phyloP scores from a whole-genome alignment of 2,113 vertebrate species.

The Triplophysa rosa region DNA sequence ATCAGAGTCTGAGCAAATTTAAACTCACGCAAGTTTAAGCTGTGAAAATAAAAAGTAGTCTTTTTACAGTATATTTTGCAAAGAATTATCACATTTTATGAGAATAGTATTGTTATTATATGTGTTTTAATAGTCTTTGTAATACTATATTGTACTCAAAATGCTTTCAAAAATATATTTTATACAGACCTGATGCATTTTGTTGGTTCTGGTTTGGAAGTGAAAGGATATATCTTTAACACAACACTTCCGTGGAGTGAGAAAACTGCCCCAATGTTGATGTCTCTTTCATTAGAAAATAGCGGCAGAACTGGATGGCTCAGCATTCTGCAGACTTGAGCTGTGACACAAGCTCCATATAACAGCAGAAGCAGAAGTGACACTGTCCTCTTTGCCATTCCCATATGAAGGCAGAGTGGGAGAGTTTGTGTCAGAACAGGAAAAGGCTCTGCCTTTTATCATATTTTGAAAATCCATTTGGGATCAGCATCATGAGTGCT shows the following conservation, averaged over 20 bases:
- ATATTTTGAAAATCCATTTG: too few species aligned
- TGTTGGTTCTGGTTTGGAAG: conserved; percentile 41
- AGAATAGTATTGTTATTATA: background rate
- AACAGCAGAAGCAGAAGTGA: too few species aligned
- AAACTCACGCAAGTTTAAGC: conserved; percentile 71
- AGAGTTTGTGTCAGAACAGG: too few species aligned
- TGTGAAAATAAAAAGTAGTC: conserved; percentile 22
- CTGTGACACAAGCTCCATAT: background rate
- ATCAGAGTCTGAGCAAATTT: conserved; percentile 74
- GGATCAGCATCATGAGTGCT: too few species aligned
- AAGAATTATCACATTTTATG: too few species aligned
- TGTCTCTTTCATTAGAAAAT: conserved; percentile 27
- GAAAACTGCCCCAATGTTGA: conserved; percentile 32
- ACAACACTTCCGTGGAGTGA: conserved; percentile 34
- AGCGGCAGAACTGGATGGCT: conserved; percentile 16
- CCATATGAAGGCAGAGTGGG: too few species aligned
- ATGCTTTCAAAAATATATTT: background rate
- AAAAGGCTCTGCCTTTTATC: too few species aligned
- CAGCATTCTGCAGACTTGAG: conserved; percentile 16
- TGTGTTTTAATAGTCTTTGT: background rate
- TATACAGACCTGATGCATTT: conserved; percentile 34
- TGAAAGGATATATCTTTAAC: conserved; percentile 28
- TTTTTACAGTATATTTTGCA: too few species aligned
- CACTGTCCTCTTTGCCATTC: too few species aligned
- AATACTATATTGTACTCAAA: too few species aligned